Base-by-base conservation (phyloP, 2,888 invertebrate genomes). In the Tetranychus truncatus region DNA sequence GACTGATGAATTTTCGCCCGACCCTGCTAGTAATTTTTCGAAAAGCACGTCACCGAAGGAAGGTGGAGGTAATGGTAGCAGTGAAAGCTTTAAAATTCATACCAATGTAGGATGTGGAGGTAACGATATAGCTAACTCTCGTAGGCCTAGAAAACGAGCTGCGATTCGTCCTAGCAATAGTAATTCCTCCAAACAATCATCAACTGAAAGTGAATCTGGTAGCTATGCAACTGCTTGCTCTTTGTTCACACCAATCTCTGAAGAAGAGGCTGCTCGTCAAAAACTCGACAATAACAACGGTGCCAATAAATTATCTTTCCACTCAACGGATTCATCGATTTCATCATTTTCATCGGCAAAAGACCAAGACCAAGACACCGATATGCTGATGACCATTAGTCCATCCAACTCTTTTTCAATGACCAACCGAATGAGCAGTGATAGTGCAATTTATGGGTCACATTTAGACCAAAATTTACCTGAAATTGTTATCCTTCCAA, bases 151-250 rank as follows among this genome's bases (percentile, higher is more conserved):
- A n/a, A 71, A 71, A 24, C 18, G 18, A 21, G 24, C 71, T 24
- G 18, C 15, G 6, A 20, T 18, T 66, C 21, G 34, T 18, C 24
- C 21, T 21, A 24, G n/a, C 15, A 71, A 71, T 71, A 34, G 34
- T 21, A 71, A 24, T 71, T 18, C n/a, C 24, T 71, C 74, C 6
- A 69, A 67, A 66, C 76, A 76, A 72, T 72, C 76, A 66, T 75
- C 75, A 9, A 76, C 76, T 20, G 76, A 76, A 21, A 67, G 69
- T 21, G 76, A 76, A 34, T 75, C 75, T 7, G 74, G 69, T 6
- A 76, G 76, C 65, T 76, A 76, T 75, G 72, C 72, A 45, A 76
- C 76, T 20, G 76, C 75, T 24, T 45, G 55, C 34, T 76, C 76
- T 15, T 73, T 73, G 21, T 71, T 75, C 6, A 21, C 21, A 20